phyloP scores from a whole-genome alignment of 2,113 vertebrate genomes.

The Microtus richardsoni region DNA sequence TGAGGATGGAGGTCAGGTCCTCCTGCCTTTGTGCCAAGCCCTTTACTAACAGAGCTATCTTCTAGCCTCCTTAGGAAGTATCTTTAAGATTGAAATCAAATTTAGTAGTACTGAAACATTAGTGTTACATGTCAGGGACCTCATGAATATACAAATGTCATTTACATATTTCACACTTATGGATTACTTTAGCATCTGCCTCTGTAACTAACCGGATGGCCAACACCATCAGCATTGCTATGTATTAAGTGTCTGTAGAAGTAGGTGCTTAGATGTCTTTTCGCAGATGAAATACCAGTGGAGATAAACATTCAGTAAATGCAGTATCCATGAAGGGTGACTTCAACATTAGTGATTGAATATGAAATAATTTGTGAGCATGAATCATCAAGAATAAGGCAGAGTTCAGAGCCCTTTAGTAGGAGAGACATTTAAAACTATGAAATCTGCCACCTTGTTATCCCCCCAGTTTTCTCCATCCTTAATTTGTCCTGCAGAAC shows the following conservation, averaged over 20 bases:
- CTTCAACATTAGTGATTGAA: background rate
- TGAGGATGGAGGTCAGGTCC: background rate
- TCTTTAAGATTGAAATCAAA: constrained; percentile 48
- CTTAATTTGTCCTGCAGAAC: background rate
- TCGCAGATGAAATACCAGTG: background rate
- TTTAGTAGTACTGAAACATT: background rate
- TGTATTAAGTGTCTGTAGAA: background rate
- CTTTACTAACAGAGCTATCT: background rate
- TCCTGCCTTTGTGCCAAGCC: background rate
- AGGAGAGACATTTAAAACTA: background rate
- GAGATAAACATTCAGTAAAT: background rate
- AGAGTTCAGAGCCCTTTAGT: background rate
- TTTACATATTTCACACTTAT: background rate
- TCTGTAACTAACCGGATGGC: background rate
- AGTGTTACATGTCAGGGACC: background rate
- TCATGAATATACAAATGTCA: background rate
- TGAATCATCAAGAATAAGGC: background rate
- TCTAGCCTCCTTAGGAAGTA: background rate
- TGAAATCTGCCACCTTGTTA: background rate
- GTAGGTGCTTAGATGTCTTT: background rate
- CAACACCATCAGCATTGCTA: background rate
- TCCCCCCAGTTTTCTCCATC: constrained; percentile 3
- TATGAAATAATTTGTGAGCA: background rate
- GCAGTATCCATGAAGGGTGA: background rate
- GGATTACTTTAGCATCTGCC: background rate